These are phyloP conservation scores for Octopus sinensis DNA, from an alignment of 1,140 invertebrate species.

Conservation along the genomic window DNA sequence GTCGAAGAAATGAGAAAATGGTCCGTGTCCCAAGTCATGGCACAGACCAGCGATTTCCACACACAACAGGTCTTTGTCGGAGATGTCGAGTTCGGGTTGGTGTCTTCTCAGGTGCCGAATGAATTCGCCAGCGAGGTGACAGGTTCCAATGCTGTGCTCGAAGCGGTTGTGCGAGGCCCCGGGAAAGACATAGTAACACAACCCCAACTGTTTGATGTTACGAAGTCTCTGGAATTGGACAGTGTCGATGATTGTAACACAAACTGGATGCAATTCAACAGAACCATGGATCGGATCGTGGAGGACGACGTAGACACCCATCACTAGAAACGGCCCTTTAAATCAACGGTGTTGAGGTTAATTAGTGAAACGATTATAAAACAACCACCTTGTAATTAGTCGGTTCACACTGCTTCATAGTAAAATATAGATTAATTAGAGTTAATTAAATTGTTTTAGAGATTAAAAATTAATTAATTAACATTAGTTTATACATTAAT, in stretches of 20 bases:
- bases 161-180: constrained; percentile 64
- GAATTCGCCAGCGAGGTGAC: constrained; percentile 57
- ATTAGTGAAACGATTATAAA: no score
- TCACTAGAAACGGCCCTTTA: no score
- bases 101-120: constrained; percentile 42
- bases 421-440: no score
- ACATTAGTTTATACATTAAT: no score
- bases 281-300: constrained; percentile 63
- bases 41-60: constrained; percentile 67
- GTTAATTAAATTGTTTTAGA: no score
- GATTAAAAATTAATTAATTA: no score
- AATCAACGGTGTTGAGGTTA: no score
- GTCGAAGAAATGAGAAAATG: constrained; percentile 36
- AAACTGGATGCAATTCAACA: constrained; percentile 56
- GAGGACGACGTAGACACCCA: constrained; percentile 39
- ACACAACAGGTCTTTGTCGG: constrained; percentile 58
- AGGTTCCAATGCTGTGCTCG: constrained; percentile 65
- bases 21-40: constrained; percentile 65
- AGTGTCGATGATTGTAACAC: constrained; percentile 65
- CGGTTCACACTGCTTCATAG: no score
- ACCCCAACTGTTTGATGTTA: constrained; percentile 63
- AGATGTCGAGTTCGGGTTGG: constrained; percentile 60
- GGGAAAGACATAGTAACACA: constrained; percentile 63
- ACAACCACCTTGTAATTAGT: no score
- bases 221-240: constrained; percentile 66